Base-by-base conservation (phyloP, 2,888 invertebrate species). In the Anorthoa munda region DNA sequence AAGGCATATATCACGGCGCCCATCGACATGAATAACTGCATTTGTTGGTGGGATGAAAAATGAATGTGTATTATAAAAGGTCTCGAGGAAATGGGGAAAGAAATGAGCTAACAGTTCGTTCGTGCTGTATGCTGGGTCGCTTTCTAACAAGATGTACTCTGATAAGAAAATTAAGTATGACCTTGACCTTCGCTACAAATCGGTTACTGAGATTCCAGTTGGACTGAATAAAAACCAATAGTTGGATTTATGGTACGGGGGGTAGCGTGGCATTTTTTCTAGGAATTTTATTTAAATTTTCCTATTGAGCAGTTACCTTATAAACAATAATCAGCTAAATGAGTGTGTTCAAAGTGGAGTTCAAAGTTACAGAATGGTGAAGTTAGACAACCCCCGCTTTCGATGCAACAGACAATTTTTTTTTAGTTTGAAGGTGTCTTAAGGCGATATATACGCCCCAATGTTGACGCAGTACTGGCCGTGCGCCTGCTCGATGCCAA, bases 41-140 rank as follows among this genome's bases (percentile, higher is more conserved):
- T 77, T 75, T 75, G 72, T 81, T 88, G 84, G 81, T 85, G 86
- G 87, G 89, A 91, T 91, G 87, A 85, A 86, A 89, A 90, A 90
- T 89, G 87, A 86, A 88, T 90, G 86, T 87, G 85, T 87, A 88
- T 88, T 88, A 89, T 91, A 86, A 85, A 89, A 88, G 83, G 88
- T 89, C 88, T 91, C 83, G 81, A 87, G 85, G 87, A 90, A 91
- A 90, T 88, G 82, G 87, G 88, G 86, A 87, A 88, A 84, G 84
- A 87, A 81, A 85, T 81, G 86, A 85, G 81, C 82, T 76, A 79
- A 84, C 71, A 80, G 85, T 85, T 75, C 75, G 75, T 81, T 85
- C 79, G 80, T 83, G 79, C 68, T 68, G 64, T 66, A 79, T 83
- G 79, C 68, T 68, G 64, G 65, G 77, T 70, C 70, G 59, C 56